Percentiles rank a stretch among this genome's conserved stretches.
Evolutionary conservation across 2,888 invertebrate genomes (phyloP).

Genomic region (Congeria kusceri): DNA sequence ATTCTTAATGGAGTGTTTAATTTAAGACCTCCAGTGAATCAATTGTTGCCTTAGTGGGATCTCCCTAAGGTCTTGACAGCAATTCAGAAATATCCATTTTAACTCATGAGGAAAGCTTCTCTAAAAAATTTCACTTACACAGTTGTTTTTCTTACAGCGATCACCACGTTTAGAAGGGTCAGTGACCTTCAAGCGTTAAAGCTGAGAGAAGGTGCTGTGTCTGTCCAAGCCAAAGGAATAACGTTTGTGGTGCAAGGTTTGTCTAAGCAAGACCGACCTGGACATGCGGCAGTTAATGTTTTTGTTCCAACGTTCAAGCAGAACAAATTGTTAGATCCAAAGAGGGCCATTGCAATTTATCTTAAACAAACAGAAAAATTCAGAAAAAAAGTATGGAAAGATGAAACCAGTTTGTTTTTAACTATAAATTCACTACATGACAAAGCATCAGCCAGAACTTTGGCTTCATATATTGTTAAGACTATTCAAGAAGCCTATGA

Average conservation of each 20-base stretch:
- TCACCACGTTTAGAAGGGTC: constrained; percentile 5
- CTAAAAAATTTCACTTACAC: constrained; percentile 17
- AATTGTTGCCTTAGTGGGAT: constrained; percentile 18
- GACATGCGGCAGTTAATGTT: constrained; percentile 7
- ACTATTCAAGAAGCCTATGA: constrained; percentile 2
- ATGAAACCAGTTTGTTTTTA: too few species aligned
- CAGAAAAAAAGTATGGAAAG: too few species aligned
- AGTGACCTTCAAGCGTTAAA: constrained; percentile 13
- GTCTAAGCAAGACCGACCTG: constrained; percentile 19
- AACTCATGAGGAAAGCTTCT: not conserved
- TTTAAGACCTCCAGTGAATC: not conserved
- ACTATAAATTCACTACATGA: too few species aligned
- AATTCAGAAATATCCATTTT: constrained; percentile 11
- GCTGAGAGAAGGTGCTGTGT: not conserved
- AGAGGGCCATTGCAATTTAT: constrained; percentile 13
- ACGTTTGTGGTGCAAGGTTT: constrained; percentile 24
- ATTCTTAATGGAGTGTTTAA: constrained; percentile 20
- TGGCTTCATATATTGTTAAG: too few species aligned
- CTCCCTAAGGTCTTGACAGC: not conserved
- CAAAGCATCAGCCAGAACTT: too few species aligned
- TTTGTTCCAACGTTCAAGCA: constrained; percentile 26
- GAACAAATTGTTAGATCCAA: constrained; percentile 37
- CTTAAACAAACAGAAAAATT: not conserved
- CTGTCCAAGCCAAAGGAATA: constrained; percentile 15
- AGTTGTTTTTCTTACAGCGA: constrained; percentile 12